A percentile compares a stretch with the other conserved stretches of the same genome.
Conservation (phyloP, 2,888 invertebrate genomes). For the Pseudococcus longispinus region DNA sequence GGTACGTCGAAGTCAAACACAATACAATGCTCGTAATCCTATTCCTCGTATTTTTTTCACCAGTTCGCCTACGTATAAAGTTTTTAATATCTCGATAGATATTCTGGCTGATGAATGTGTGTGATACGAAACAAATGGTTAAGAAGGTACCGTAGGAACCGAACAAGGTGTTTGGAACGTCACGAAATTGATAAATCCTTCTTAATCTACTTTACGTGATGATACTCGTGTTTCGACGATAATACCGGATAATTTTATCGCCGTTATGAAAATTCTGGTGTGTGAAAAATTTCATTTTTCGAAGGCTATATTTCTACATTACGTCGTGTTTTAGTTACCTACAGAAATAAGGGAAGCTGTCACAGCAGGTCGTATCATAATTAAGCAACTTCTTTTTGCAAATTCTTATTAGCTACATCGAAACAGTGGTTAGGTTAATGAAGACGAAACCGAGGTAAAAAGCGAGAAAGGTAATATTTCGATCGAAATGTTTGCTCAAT, state of each 20-base stretch:
- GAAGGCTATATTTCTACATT: neutral
- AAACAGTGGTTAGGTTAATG: neutral
- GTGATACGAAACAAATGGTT: slow-evolving; percentile 2
- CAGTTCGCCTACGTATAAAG: neutral
- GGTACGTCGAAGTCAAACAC: neutral
- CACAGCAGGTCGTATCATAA: neutral
- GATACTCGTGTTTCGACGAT: neutral
- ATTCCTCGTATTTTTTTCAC: neutral
- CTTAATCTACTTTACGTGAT: slow-evolving; percentile 30
- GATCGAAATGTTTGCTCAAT: neutral
- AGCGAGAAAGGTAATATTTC: neutral
- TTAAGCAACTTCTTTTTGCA: neutral
- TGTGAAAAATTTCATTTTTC: neutral
- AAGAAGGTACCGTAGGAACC: neutral
- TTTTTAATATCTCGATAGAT: neutral
- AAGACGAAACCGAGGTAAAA: neutral
- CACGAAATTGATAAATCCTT: slow-evolving; percentile 35
- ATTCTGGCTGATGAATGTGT: neutral
- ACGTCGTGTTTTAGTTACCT: neutral
- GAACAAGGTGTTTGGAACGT: neutral
- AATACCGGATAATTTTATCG: neutral
- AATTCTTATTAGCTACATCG: neutral
- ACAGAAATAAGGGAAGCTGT: neutral
- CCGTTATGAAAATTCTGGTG: neutral
- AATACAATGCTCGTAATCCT: neutral